Percentiles rank a stretch among this genome's conserved stretches.
Conservation (phyloP, 2,797 vertebrate genomes). For the Coilia nasus region DNA sequence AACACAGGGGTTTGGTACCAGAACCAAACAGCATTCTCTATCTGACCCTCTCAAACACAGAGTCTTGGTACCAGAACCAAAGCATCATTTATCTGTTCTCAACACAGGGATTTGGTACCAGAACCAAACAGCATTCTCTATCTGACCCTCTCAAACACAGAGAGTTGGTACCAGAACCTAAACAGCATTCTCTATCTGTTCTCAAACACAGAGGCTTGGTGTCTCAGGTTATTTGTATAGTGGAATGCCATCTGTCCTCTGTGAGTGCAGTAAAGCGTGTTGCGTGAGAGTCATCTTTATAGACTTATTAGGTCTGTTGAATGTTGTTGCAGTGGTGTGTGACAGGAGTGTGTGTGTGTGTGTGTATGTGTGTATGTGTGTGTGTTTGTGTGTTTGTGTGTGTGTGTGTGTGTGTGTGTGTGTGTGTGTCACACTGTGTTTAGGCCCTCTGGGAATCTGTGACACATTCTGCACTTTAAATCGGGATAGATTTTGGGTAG, state of each 20-base stretch:
- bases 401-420: not conserved
- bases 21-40: too few relatives aligned
- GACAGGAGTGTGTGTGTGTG: too few relatives aligned
- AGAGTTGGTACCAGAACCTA: too few relatives aligned
- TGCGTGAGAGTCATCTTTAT: not conserved
- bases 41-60: too few relatives aligned
- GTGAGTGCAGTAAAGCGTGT: not conserved
- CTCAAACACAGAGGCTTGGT: too few relatives aligned
- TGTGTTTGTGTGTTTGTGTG: not conserved
- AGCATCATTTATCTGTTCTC: too few relatives aligned
- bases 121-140: too few relatives aligned
- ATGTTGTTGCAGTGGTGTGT: not conserved
- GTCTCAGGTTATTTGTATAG: not conserved
- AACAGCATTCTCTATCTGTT: too few relatives aligned
- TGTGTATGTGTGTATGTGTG: not conserved
- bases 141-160: too few relatives aligned
- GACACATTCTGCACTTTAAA: not conserved
- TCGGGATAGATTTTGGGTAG: not conserved
- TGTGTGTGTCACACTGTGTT: not conserved
- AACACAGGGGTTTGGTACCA: too few relatives aligned
- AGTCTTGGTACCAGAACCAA: too few relatives aligned
- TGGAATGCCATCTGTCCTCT: not conserved
- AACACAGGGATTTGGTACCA: too few relatives aligned
- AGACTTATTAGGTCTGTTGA: not conserved
- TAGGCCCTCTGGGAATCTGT: not conserved